Base-by-base conservation (phyloP, 2,113 vertebrate species). In the Hyla sarda region DNA sequence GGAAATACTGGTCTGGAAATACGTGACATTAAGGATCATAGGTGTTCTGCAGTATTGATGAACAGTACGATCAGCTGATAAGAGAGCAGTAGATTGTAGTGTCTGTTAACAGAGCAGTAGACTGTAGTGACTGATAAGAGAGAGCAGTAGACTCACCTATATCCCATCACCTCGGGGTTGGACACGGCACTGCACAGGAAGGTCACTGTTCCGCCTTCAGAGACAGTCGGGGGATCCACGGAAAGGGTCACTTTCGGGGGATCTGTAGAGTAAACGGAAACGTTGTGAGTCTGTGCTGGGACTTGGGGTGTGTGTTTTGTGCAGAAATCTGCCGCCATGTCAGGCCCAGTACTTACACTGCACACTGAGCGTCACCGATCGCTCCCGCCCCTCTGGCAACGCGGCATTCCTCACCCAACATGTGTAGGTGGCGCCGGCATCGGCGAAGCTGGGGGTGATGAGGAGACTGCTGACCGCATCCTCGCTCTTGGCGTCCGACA, bases 101-200 rank as follows among this genome's bases (percentile, higher is more conserved):
- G 41, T 4, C 41, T 45, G 41, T 5, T 45, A 45, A 45, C 41
- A 45, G 6, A 45, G 41, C 41, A 45, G 41, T 45, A 45, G 41
- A 45, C 41, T 2, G 7, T 37, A 2, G 9, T 41, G 17, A 17
- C 32, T 23, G 67, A 71, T 71, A 41, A 37, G 32, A 71, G 21
- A 2, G 16, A 6, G 3, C 19, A 37, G 11, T 10, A 12, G n/a
- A 41, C 89, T 91, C 92, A 98, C 97, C 97, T 95, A 92, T 97
- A 98, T 85, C 94, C 94, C 0, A 95, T 96, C 90, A 98, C 96
- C 71, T 97, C 96, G 10, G 96, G 97, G 88, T 97, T 96, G 88
- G 96, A 96, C 0, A 95, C 95, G 32, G 96, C 96, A 5, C 93
- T 93, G 91, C 97, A 98, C 89, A 95, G 91, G 88, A 98, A 97